phyloP scores from a whole-genome alignment of 92 coral and sea anemone species.

The Palythoa heliodiscus region DNA sequence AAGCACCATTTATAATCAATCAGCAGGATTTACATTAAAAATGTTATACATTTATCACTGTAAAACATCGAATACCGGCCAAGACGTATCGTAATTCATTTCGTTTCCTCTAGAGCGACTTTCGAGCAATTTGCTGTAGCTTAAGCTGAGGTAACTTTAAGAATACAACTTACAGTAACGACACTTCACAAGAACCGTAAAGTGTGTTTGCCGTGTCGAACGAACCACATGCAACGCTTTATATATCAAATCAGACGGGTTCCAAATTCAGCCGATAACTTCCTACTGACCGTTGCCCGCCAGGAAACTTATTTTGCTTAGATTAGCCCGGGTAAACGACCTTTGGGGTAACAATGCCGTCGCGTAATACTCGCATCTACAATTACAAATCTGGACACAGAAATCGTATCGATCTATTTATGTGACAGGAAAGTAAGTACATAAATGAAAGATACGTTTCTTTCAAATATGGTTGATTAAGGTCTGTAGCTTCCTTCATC shows the following conservation, averaged over 20 bases:
- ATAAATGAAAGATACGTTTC: background rate
- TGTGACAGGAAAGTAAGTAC: background rate
- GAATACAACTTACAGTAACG: slow-evolving; percentile 26
- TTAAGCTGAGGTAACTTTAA: background rate
- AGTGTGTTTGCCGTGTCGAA: slow-evolving; percentile 20
- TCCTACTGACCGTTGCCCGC: background rate
- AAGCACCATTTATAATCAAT: background rate
- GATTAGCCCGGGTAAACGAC: background rate
- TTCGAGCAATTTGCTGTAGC: background rate
- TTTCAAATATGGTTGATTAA: slow-evolving; percentile 3
- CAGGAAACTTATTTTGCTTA: slow-evolving; percentile 9
- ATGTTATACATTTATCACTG: background rate
- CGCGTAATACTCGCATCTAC: background rate
- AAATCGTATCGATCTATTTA: slow-evolving; percentile 2
- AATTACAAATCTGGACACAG: background rate
- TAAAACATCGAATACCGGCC: background rate
- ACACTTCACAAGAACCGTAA: slow-evolving; percentile 33
- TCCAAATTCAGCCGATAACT: background rate
- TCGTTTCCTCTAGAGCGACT: background rate
- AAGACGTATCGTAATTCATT: background rate
- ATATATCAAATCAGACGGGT: background rate
- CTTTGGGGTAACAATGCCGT: background rate
- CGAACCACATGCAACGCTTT: slow-evolving; percentile 21
- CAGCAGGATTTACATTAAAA: background rate
- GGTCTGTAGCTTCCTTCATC: slow-evolving; percentile 3